These are phyloP conservation scores for Prorops nasuta DNA, from an alignment of 1,140 invertebrate species.

Conservation along the genomic window DNA sequence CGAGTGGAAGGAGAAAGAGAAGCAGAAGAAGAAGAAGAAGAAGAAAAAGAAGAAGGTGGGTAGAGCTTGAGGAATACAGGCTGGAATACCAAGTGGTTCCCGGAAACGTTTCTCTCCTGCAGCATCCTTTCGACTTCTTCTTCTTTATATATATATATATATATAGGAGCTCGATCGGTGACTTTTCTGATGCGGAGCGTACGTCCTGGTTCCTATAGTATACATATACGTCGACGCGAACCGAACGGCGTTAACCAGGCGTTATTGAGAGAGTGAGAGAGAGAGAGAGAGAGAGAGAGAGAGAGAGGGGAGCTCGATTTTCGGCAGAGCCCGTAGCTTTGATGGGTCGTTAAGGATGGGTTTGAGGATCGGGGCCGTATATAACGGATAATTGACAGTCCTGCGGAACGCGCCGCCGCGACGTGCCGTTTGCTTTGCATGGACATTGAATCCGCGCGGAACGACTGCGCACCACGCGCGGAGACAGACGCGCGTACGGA, in stretches of 20 bases:
- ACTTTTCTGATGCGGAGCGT: no score
- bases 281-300: constrained; percentile 4
- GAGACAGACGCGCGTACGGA: constrained; percentile 23
- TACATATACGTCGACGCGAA: constrained; percentile 11
- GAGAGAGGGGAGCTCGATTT: constrained; percentile 7
- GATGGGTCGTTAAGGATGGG: constrained; percentile 45
- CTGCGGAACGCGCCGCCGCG: no score
- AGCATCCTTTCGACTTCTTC: constrained; percentile 1
- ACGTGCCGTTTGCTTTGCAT: constrained; percentile 50
- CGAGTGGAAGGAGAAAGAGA: no score
- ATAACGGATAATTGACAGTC: constrained; percentile 56
- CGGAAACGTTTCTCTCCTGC: constrained; percentile 19
- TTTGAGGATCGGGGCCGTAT: constrained; percentile 49
- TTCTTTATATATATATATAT: no score
- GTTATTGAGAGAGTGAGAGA: background rate
- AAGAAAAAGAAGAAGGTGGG: background rate
- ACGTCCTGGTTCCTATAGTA: constrained; percentile 10
- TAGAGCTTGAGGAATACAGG: no score
- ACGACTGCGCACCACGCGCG: no score
- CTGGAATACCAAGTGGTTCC: constrained; percentile 31
- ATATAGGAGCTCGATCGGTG: no score
- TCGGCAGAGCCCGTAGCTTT: constrained; percentile 19
- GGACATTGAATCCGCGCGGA: constrained; percentile 47
- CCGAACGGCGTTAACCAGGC: background rate
- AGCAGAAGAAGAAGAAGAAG: background rate